Evolutionary conservation across 1,140 invertebrate genomes (phyloP).

Genomic region (Lucilia sericata): DNA sequence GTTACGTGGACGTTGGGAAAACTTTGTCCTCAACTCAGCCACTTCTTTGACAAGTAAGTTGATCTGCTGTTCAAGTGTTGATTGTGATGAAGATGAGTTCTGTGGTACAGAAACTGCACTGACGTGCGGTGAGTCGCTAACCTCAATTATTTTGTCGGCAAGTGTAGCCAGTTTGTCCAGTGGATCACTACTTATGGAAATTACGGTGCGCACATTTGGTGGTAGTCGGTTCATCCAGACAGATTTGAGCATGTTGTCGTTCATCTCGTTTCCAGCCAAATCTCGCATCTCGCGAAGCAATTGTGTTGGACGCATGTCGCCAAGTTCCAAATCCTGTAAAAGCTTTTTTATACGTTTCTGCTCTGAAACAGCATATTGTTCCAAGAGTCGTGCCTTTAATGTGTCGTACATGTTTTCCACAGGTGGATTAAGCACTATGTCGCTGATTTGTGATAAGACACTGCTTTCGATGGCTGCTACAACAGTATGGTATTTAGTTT

Average conservation of each 20-base stretch:
- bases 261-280: slow-evolving; percentile 28
- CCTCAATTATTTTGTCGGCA: not conserved
- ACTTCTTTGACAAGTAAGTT: not conserved
- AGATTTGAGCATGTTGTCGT: slow-evolving; percentile 47
- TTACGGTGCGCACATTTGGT: slow-evolving; percentile 22
- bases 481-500: slow-evolving; percentile 30
- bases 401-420: slow-evolving; percentile 48
- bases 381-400: no score
- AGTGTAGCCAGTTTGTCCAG: not conserved
- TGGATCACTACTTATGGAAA: not conserved
- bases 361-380: slow-evolving; percentile 48
- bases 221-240: slow-evolving; percentile 51
- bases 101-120: not conserved
- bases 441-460: slow-evolving; percentile 42
- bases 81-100: not conserved
- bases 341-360: slow-evolving; percentile 51
- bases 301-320: slow-evolving; percentile 52
- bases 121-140: not conserved
- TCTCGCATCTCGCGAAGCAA: slow-evolving; percentile 49
- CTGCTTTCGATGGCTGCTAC: slow-evolving; percentile 31
- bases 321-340: slow-evolving; percentile 52
- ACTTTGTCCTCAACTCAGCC: not conserved
- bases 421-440: slow-evolving; percentile 47
- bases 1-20: not conserved
- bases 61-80: not conserved